Evolutionary conservation across 2,888 invertebrate species (phyloP), one percentile per base, ranked within the genome.

Genomic region (Chironomus tentans): DNA sequence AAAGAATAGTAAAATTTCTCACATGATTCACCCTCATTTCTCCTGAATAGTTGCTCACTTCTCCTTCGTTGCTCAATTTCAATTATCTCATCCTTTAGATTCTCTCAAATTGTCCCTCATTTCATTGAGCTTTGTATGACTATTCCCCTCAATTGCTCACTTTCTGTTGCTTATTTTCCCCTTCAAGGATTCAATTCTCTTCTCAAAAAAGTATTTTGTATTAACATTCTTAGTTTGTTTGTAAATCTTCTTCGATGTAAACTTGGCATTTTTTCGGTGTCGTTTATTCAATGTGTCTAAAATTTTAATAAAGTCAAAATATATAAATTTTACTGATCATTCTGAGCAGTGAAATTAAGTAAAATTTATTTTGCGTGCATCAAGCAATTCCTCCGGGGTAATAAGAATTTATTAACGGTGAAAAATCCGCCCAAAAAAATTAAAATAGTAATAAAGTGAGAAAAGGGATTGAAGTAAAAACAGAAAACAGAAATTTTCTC

Each of bases 161-260:
- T 18, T 18, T 56, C 18, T 18, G 56, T 56, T 56, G 56, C 56
- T 56, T 18, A 56, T 1, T 56, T 50, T 56, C 18, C 15, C 15
- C 15, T 7, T 65, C 7, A 56, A n/a, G 56, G n/a, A 56, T 15
- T 6, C n/a, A 56, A 18, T 18, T 56, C 18, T 56, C 18, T 18
- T 56, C 56, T 56, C 56, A 15, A n/a, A 56, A 18, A 56, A 56
- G 18, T 15, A 15, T 56, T 18, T 56, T 56, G 15, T 18, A n/a
- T 18, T 56, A 56, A 56, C 65, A 65, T 21, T 24, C 65, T 68
- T 38, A 68, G 68, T 68, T 68, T 68, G 68, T 68, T 68, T 68
- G 68, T 68, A 68, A 68, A 68, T 68, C 46, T 18, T 46, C 68
- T 68, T 68, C 68, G 68, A 68, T 68, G 68, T 68, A 68, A 68